phyloP scores from a whole-genome alignment of 2,113 vertebrate species.

The Naja naja region DNA sequence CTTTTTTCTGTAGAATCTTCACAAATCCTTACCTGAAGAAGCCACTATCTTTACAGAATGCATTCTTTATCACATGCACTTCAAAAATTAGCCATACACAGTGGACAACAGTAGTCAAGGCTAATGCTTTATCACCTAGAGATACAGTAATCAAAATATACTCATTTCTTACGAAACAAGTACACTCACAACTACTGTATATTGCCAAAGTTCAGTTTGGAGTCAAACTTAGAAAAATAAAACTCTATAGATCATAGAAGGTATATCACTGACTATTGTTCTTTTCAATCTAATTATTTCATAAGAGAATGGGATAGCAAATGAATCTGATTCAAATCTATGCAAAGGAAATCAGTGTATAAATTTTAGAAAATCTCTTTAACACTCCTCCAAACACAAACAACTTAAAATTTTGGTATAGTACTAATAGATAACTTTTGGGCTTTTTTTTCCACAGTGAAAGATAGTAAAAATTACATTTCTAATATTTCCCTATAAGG shows the following conservation, averaged over 20 bases:
- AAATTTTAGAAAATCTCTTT: background rate
- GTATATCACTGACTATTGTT: background rate
- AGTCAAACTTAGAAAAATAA: background rate
- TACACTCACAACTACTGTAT: background rate
- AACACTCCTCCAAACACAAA: background rate
- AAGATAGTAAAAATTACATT: background rate
- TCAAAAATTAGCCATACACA: background rate
- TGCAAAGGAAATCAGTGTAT: slow-evolving; percentile 18
- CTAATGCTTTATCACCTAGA: background rate
- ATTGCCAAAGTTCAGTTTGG: background rate
- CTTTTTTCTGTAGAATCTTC: background rate
- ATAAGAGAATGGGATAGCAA: slow-evolving; percentile 20
- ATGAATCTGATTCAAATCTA: slow-evolving; percentile 5
- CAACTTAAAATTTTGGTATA: background rate
- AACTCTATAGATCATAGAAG: background rate
- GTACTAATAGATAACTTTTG: background rate
- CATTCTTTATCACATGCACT: background rate
- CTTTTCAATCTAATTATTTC: background rate
- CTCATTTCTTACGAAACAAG: background rate
- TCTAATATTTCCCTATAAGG: background rate
- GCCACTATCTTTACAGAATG: background rate
- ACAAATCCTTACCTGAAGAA: background rate
- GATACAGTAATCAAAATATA: background rate
- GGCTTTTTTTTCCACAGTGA: background rate
- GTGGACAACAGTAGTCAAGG: background rate